phyloP scores from a whole-genome alignment of 2,888 invertebrate genomes.

The Liopterus haemorrhoidalis region DNA sequence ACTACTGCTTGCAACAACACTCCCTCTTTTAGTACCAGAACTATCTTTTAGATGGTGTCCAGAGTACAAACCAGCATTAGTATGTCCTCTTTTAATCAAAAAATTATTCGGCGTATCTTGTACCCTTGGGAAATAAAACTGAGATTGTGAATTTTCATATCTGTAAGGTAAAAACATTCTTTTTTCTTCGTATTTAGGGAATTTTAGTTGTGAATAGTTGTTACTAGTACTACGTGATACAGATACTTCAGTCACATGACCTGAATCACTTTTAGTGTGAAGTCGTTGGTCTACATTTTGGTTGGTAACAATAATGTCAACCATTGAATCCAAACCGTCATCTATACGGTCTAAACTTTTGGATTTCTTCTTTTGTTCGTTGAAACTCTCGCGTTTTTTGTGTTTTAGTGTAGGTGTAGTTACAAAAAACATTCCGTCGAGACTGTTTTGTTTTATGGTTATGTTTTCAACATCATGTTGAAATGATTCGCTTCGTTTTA shows the following conservation, averaged over 20 bases:
- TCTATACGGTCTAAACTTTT: slow-evolving; percentile 77
- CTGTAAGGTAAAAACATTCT: slow-evolving; percentile 42
- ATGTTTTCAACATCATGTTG: slow-evolving; percentile 35
- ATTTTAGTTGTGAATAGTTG: slow-evolving; percentile 11
- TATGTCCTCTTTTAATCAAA: slow-evolving; percentile 56
- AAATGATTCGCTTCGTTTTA: slow-evolving; percentile 51
- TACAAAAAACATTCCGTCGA: slow-evolving; percentile 20
- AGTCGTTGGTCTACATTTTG: slow-evolving; percentile 10
- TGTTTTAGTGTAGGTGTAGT: too few relatives aligned
- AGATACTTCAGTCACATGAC: slow-evolving; percentile 35
- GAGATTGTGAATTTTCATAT: slow-evolving; percentile 38
- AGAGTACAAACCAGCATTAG: slow-evolving; percentile 60
- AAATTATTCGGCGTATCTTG: slow-evolving; percentile 47
- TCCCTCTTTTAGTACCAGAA: slow-evolving; percentile 40
- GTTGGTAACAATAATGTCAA: slow-evolving; percentile 62
- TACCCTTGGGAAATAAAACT: slow-evolving; percentile 44
- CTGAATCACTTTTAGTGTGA: slow-evolving; percentile 38
- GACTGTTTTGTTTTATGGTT: slow-evolving; percentile 21
- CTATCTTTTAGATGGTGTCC: slow-evolving; percentile 49
- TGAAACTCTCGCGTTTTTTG: slow-evolving; percentile 24
- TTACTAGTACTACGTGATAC: slow-evolving; percentile 38
- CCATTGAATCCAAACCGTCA: slow-evolving; percentile 63
- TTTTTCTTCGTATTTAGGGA: slow-evolving; percentile 38
- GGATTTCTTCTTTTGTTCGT: slow-evolving; percentile 41
- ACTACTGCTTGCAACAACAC: slow-evolving; percentile 40